Evolutionary conservation across 2,888 invertebrate genomes (phyloP), one percentile per base, ranked within the genome.

Genomic region (Nomada flava): DNA sequence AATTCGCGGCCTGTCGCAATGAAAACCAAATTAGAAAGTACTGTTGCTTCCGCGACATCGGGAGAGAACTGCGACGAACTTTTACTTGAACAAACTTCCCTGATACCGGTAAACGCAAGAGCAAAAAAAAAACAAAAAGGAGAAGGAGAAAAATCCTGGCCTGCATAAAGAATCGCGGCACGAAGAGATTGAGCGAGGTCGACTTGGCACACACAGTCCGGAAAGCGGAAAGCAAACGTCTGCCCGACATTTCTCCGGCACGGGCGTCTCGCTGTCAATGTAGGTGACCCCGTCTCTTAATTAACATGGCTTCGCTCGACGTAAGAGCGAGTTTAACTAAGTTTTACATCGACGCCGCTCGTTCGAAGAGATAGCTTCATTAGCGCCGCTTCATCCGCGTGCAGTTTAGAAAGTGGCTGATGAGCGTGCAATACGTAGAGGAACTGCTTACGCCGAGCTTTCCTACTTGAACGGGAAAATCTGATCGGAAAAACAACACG

Each of bases 261-360:
- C 65, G 71, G 67, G 79, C 79, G 81, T 78, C 81, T 76, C 86
- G 78, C 86, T 88, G 88, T 90, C 90, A 86, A 92, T 91, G 90
- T 91, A 90, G 91, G 91, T 92, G 91, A 92, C 91, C 91, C 89
- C 89, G 90, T 91, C 91, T 91, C 90, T 92, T 91, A 90, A 92
- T 92, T 92, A 91, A 90, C 90, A 89, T 89, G 88, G 86, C 86
- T 78, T 76, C 79, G 83, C 83, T 73, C 64, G 85, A 79, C 82
- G 77, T 76, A 85, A 85, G 83, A 79, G 85, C 86, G 84, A 87
- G 86, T 90, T 89, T 87, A 89, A 89, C 89, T 87, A 89, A 91
- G 89, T 91, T 91, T 91, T 90, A 90, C 90, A 88, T 83, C 83
- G 85, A 26, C 63, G 77, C 75, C 76, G 81, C 60, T 69, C 73